phyloP scores from a whole-genome alignment of 2,888 invertebrate species.

The Melanotus villosus region DNA sequence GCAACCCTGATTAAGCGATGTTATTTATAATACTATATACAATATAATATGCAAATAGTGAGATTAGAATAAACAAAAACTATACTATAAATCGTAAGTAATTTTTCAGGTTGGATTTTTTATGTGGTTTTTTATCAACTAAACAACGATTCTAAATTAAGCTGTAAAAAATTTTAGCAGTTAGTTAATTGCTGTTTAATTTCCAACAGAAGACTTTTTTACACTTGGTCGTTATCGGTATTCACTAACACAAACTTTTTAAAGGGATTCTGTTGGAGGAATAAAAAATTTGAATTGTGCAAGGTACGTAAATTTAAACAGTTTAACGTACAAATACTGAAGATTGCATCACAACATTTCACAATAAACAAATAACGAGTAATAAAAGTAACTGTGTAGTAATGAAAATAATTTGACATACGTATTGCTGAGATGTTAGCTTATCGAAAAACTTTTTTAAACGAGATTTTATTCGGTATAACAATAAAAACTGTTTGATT shows the following conservation, averaged over 20 bases:
- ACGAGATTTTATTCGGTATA: too few relatives aligned
- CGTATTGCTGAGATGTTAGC: too few relatives aligned
- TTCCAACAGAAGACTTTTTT: conserved; percentile 27
- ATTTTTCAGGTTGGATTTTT: conserved; percentile 60
- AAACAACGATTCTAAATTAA: conserved; percentile 46
- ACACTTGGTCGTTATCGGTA: not conserved
- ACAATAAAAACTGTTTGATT: too few relatives aligned
- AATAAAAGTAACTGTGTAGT: too few relatives aligned
- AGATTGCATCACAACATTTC: too few relatives aligned
- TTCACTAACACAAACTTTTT: conserved; percentile 15
- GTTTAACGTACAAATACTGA: not conserved
- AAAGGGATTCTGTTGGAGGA: conserved; percentile 1
- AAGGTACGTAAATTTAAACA: not conserved
- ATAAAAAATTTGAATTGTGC: conserved; percentile 4
- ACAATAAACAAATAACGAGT: too few relatives aligned
- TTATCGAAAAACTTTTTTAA: too few relatives aligned
- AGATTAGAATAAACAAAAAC: conserved; percentile 51
- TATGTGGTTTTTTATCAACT: conserved; percentile 47
- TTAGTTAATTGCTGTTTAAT: conserved; percentile 60
- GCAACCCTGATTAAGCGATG: conserved; percentile 59
- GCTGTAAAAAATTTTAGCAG: conserved; percentile 55
- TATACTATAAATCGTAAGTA: conserved; percentile 63
- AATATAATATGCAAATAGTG: conserved; percentile 57
- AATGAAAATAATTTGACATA: too few relatives aligned
- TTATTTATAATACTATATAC: conserved; percentile 57